A percentile compares a stretch with the other conserved stretches of the same genome.
These are phyloP conservation scores for Pelobates fuscus DNA, from an alignment of 2,113 vertebrate species.

Conservation along the genomic window DNA sequence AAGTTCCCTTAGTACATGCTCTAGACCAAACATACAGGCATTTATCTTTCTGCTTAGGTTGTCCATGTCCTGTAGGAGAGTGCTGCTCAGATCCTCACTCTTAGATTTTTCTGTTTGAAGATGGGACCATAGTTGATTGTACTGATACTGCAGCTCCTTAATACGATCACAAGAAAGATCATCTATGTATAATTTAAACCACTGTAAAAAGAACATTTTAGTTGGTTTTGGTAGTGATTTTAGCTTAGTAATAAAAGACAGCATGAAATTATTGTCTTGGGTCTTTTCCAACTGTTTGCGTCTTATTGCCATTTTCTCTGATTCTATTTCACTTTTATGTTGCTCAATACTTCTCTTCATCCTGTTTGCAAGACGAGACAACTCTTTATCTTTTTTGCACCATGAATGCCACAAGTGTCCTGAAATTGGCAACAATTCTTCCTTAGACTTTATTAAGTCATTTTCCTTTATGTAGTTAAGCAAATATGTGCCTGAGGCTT, in stretches of 20 bases:
- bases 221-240: conserved; percentile 46
- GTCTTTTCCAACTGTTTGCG: conserved; percentile 50
- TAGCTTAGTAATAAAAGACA: conserved; percentile 52
- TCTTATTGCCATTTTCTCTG: conserved; percentile 56
- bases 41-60: conserved; percentile 59
- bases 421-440: conserved; percentile 63
- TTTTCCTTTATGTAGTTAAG: conserved; percentile 50
- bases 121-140: conserved; percentile 59
- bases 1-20: conserved; percentile 73
- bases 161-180: conserved; percentile 53
- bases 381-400: conserved; percentile 66
- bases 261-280: conserved; percentile 57
- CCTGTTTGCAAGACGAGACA: conserved; percentile 62
- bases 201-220: conserved; percentile 69
- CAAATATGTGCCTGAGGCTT: conserved; percentile 49
- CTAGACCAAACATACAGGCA: conserved; percentile 62
- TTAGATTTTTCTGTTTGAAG: conserved; percentile 55
- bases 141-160: conserved; percentile 49
- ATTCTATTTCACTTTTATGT: conserved; percentile 58
- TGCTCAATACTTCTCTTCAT: conserved; percentile 59
- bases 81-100: background rate
- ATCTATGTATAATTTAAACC: conserved; percentile 63
- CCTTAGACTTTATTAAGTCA: conserved; percentile 62
- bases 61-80: conserved; percentile 52
- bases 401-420: conserved; percentile 61